Conservation (phyloP, 2,797 vertebrate species). For the Anguilla pacifica region DNA sequence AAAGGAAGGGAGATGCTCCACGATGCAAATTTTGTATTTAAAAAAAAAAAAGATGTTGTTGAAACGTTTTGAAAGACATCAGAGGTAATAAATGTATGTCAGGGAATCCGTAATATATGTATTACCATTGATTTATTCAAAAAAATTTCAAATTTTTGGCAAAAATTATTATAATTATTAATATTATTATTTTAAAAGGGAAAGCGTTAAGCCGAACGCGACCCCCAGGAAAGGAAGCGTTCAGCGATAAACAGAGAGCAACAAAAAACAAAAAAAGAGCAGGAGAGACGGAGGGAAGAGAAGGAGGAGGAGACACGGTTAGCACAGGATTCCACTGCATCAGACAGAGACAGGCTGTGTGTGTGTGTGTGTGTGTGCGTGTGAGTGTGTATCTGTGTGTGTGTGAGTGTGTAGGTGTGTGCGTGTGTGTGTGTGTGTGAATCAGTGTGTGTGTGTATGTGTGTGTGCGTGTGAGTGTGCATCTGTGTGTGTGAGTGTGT, state of each 20-base stretch:
- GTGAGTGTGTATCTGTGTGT: slow-evolving; percentile 16
- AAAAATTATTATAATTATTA: too few species aligned
- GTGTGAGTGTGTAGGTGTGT: slow-evolving; percentile 47
- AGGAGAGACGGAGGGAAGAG: slow-evolving; percentile 57
- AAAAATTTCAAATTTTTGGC: background rate
- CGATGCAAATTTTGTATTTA: too few species aligned
- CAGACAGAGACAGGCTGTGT: background rate
- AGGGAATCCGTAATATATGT: background rate
- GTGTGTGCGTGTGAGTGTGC: slow-evolving; percentile 19
- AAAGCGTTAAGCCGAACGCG: background rate
- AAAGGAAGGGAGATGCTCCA: too few species aligned
- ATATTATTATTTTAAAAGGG: background rate
- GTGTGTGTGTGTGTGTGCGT: background rate
- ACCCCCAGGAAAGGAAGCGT: background rate
- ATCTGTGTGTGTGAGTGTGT: background rate
- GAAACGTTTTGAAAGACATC: slow-evolving; percentile 25
- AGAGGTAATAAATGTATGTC: slow-evolving; percentile 9
- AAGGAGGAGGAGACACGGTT: slow-evolving; percentile 45
- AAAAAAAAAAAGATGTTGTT: slow-evolving; percentile 48
- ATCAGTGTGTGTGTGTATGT: background rate
- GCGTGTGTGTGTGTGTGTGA: slow-evolving; percentile 15
- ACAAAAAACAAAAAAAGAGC: slow-evolving; percentile 61
- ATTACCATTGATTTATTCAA: slow-evolving; percentile 25
- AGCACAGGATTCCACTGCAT: slow-evolving; percentile 29
- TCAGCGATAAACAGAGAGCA: slow-evolving; percentile 34